Percentiles rank a stretch among this genome's conserved stretches.
Conservation (phyloP, 2,888 invertebrate species). For the Onchidella celtica region DNA sequence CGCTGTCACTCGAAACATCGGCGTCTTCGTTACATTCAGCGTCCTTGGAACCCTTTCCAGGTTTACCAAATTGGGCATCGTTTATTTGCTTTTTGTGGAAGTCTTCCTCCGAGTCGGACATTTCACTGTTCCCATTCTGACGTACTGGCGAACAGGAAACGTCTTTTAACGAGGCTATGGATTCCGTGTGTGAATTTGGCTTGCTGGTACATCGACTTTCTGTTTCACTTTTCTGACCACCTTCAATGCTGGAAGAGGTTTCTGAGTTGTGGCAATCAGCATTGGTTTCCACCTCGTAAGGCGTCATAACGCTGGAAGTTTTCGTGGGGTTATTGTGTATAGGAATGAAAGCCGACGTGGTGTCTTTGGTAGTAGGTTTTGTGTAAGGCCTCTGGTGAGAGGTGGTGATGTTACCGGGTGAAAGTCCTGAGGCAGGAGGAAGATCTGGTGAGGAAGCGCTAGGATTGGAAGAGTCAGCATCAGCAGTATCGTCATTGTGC, state of each 20-base stretch:
- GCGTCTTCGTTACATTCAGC: neutral
- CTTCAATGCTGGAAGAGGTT: neutral
- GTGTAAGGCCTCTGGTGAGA: neutral
- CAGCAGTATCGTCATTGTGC: neutral
- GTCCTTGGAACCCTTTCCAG: neutral
- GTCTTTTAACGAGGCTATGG: neutral
- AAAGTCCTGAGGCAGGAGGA: neutral
- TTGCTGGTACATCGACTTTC: constrained; percentile 34
- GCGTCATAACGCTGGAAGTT: neutral
- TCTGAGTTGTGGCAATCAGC: neutral
- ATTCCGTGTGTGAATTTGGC: constrained; percentile 36
- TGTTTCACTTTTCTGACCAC: constrained; percentile 37
- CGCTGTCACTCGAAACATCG: constrained; percentile 1
- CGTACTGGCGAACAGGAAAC: neutral
- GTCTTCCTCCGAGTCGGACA: neutral
- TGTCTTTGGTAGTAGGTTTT: neutral
- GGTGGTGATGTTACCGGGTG: neutral
- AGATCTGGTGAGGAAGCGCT: neutral
- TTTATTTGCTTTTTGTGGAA: too few relatives aligned
- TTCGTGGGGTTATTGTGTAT: neutral
- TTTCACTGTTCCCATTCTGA: neutral
- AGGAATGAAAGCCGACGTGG: neutral
- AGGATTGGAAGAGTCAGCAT: neutral
- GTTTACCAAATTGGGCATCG: too few relatives aligned
- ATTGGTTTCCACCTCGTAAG: neutral